Conservation (phyloP, 2,888 invertebrate species). For the Uloborus plumipes region DNA sequence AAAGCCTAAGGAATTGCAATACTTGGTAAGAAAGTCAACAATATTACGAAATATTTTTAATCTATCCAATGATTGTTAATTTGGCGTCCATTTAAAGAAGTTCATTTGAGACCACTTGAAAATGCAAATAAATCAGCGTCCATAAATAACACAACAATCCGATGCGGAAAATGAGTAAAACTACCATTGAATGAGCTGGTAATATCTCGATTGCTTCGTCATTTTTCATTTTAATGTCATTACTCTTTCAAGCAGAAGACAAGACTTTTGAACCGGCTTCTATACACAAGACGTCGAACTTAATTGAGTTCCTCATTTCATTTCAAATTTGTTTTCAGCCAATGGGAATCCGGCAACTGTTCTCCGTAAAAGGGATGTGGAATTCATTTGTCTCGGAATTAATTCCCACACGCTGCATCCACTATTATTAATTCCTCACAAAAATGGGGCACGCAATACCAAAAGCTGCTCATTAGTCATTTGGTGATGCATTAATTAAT, state of each 20-base stretch:
- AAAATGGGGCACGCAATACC: no score
- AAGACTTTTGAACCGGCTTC: slow-evolving; percentile 14
- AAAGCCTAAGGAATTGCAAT: no score
- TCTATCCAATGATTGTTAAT: no score
- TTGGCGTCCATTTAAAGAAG: no score
- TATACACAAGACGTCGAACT: slow-evolving; percentile 1
- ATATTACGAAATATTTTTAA: no score
- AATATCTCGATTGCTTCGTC: slow-evolving; percentile 4
- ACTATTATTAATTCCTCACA: slow-evolving; percentile 11
- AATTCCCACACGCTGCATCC: slow-evolving; percentile 22
- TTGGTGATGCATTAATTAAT: no score
- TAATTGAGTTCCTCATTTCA: slow-evolving; percentile 29
- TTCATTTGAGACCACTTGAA: no score
- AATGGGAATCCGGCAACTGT: slow-evolving; percentile 45
- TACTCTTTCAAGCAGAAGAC: slow-evolving; percentile 6
- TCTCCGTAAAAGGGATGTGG: slow-evolving; percentile 2
- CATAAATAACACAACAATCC: no score
- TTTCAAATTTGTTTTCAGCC: slow-evolving; percentile 8
- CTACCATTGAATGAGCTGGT: background rate
- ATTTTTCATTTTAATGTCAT: slow-evolving; percentile 9
- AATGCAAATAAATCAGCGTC: no score
- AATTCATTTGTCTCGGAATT: slow-evolving; percentile 39
- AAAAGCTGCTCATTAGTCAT: no score
- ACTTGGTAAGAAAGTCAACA: no score
- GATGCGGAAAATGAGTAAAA: background rate